Base-by-base conservation (phyloP, 2,113 vertebrate species). In the Myrmecophaga tridactyla region DNA sequence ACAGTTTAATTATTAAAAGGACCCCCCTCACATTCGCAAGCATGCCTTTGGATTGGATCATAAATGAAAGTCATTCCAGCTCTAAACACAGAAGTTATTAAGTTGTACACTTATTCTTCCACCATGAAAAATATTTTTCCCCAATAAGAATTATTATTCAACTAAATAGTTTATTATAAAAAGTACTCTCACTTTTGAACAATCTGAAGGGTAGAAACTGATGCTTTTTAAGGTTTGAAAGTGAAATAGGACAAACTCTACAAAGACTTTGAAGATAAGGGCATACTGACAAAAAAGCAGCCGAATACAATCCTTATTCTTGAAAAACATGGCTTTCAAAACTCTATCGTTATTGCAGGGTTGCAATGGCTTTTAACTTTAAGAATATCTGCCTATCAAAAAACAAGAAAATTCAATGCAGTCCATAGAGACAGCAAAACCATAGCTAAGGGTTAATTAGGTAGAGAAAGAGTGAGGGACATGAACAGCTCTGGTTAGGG, bases 121-220 rank as follows among this genome's bases (percentile, higher is more conserved):
- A 73, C 4, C 72, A 77, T 4, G 6, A 20, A 21, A 90, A 94
- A 77, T 56, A 62, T 36, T 60, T 96, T 92, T 6, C 34, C 43
- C 27, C 90, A 80, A 62, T 67, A 6, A n/a, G 58, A 56, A 85
- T 46, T 78, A 82, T 97, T 67, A 92, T 81, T 95, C 56, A 70
- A 73, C n/a, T 75, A 78, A 5, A 10, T 4, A 76, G n/a, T 62
- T 90, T 93, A 29, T 69, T 78, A 34, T 41, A n/a, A 65, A 93
- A 89, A 95, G 18, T 9, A 41, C 9, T 95, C 88, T 97, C 92
- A 97, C 58, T 67, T 97, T 94, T 84, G 83, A 92, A 95, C 65
- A 86, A 95, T 83, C 76, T 36, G 1, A 10, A 88, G 95, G 83
- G 31, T 87, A 97, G 77, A 86, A 86, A 84, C 39, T 84, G 63